Evolutionary conservation across 2,113 vertebrate genomes (phyloP), one percentile per base, ranked within the genome.

Genomic region (Neoarius graeffei): DNA sequence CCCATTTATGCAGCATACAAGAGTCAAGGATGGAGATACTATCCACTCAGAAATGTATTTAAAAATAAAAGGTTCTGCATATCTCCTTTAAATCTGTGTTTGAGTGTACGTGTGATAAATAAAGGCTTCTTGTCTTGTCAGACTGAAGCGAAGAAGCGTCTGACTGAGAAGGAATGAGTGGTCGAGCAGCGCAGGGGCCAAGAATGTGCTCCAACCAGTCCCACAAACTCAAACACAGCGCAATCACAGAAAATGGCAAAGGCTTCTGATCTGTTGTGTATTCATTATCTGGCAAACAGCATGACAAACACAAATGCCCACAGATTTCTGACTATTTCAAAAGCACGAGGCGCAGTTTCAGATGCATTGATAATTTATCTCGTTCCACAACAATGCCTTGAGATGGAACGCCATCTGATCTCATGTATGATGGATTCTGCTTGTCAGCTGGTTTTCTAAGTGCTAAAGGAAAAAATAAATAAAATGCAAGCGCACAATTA

Each of bases 261-360:
- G 17, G 11, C 0, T 54, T 83, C 66, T 83, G 83, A 67, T 57
- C 71, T 9, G 19, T 27, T 84, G 54, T 81, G 42, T 74, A 59
- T 73, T 87, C 60, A 85, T 89, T 59, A 66, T 42, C 42, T 54
- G 50, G 50, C 15, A 60, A 88, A 84, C 35, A 42, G 77, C 48
- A 73, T 14, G 56, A 13, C 84, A 79, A 85, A 62, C 35, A 82
- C 62, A 62, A 84, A 86, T 50, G n/a, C 11, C n/a, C n/a, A 84
- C 23, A 76, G 81, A 88, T 81, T 88, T 86, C 59, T 60, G 82
- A 86, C 73, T 66, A 52, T 9, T 48, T 86, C 35, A 77, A 80
- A 69, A 71, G 73, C 57, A 56, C 23, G 50, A 87, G 52, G 1
- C 35, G 30, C 42, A 23, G 13, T 82, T 87, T 85, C 73, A 87